phyloP scores from a whole-genome alignment of 2,113 vertebrate species.

The Gracilinanus agilis region DNA sequence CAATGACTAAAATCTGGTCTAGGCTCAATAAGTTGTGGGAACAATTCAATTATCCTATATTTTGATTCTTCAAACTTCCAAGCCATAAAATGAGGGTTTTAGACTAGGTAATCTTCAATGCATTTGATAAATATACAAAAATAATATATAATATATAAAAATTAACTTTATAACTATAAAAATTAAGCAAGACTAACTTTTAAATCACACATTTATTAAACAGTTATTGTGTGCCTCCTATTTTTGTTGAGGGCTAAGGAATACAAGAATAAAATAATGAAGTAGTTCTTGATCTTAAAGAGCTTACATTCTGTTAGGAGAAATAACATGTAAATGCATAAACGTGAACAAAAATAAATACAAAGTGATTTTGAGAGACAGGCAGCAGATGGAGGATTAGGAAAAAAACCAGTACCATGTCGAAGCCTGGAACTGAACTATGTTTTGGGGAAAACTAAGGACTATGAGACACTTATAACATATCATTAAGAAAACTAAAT shows the following conservation, averaged over 20 bases:
- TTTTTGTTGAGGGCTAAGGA: not conserved
- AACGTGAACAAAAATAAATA: not conserved
- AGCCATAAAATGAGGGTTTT: not conserved
- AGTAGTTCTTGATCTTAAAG: not conserved
- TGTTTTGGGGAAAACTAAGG: not conserved
- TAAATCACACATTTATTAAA: not conserved
- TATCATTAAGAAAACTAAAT: not conserved
- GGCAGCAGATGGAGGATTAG: not conserved
- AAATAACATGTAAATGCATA: not conserved
- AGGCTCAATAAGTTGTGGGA: not conserved
- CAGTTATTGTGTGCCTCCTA: not conserved
- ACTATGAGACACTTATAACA: not conserved
- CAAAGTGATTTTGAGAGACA: not conserved
- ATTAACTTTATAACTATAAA: too few relatives aligned
- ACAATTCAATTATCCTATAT: not conserved
- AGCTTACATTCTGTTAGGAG: not conserved
- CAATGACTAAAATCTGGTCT: not conserved
- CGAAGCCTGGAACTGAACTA: not conserved
- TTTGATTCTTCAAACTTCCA: not conserved
- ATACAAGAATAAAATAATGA: not conserved
- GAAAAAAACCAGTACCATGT: not conserved
- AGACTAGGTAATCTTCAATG: not conserved
- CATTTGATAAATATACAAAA: too few relatives aligned
- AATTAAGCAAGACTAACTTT: not conserved
- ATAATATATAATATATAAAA: too few relatives aligned